Conservation (phyloP, 2,888 invertebrate species). For the Yponomeuta evonymella region DNA sequence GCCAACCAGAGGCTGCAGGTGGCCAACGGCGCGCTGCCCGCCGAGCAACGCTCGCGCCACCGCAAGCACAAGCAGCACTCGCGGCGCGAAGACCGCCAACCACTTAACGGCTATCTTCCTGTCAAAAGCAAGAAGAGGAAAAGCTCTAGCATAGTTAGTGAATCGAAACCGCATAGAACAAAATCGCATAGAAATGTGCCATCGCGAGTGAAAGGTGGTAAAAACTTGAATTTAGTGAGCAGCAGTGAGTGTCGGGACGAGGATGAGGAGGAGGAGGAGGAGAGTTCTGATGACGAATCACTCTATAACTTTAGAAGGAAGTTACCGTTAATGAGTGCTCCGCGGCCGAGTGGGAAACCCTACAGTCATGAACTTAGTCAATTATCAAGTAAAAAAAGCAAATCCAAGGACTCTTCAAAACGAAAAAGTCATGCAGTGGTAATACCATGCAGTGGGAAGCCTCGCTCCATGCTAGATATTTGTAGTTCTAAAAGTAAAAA, state of each 20-base stretch:
- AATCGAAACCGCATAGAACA: conserved; percentile 46
- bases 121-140: conserved; percentile 61
- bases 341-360: conserved; percentile 67
- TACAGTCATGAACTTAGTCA: conserved; percentile 76
- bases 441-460: conserved; percentile 53
- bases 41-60: conserved; percentile 53
- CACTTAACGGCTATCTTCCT: conserved; percentile 58
- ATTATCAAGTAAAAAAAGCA: conserved; percentile 71
- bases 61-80: conserved; percentile 53
- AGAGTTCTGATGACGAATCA: conserved; percentile 69
- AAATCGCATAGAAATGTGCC: conserved; percentile 48
- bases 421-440: conserved; percentile 57
- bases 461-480: conserved; percentile 68
- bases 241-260: conserved; percentile 65
- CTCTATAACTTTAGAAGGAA: conserved; percentile 59
- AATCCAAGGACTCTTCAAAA: conserved; percentile 51
- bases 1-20: conserved; percentile 56
- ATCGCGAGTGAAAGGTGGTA: conserved; percentile 68
- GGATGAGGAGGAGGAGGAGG: conserved; percentile 46
- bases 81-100: conserved; percentile 54
- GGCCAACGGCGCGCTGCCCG: conserved; percentile 52
- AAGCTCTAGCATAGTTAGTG: conserved; percentile 43
- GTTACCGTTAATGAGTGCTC: conserved; percentile 64
- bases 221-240: conserved; percentile 72
- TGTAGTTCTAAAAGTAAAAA: conserved; percentile 69